These are phyloP conservation scores for Nicator chloris DNA, from an alignment of 2,113 vertebrate genomes.

Conservation along the genomic window DNA sequence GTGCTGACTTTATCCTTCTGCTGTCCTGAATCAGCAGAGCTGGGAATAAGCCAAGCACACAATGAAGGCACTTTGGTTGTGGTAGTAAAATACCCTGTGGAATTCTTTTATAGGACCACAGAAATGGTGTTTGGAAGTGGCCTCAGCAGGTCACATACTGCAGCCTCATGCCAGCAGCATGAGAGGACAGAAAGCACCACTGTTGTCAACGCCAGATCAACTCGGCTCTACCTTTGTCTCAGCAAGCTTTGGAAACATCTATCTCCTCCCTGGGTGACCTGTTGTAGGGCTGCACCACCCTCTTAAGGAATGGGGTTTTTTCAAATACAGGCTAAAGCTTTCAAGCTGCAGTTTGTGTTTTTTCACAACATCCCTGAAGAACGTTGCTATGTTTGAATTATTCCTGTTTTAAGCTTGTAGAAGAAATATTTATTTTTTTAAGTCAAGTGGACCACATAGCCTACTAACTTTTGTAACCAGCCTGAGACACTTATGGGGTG, in stretches of 20 bases:
- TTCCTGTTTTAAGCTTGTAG: not conserved
- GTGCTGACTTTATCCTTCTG: not conserved
- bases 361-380: not conserved
- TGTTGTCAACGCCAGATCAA: not conserved
- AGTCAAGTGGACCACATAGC: not conserved
- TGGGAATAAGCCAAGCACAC: not conserved
- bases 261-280: not conserved
- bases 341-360: not conserved
- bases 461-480: not conserved
- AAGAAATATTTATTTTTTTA: not conserved
- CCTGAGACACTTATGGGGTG: not conserved
- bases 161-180: not conserved
- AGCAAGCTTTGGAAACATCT: not conserved
- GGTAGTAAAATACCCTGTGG: not conserved
- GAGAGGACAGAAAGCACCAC: not conserved
- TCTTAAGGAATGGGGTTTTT: not conserved
- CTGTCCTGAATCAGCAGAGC: not conserved
- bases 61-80: not conserved
- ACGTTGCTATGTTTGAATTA: not conserved
- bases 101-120: not conserved
- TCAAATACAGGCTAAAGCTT: not conserved
- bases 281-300: not conserved
- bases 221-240: not conserved
- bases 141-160: not conserved
- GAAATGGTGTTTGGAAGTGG: not conserved